These are phyloP conservation scores for Forficula auricularia DNA, from an alignment of 1,140 invertebrate genomes.

Conservation along the genomic window DNA sequence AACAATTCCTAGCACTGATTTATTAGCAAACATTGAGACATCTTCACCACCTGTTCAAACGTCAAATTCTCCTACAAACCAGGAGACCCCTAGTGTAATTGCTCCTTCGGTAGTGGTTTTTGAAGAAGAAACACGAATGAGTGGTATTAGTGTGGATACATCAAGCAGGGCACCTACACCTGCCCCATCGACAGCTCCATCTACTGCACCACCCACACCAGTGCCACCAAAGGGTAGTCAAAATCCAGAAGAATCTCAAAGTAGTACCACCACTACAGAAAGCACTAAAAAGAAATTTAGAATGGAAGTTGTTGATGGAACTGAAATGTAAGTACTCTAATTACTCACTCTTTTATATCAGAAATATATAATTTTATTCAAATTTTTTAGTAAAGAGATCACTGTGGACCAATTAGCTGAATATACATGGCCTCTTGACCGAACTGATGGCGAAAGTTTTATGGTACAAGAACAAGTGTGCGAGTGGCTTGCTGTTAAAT, in stretches of 20 bases:
- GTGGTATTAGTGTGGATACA: constrained; percentile 52
- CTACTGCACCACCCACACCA: constrained; percentile 17
- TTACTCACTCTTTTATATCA: constrained; percentile 10
- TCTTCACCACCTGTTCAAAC: neutral
- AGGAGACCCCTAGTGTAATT: neutral
- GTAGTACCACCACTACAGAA: constrained; percentile 43
- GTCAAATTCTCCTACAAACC: neutral
- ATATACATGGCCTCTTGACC: constrained; percentile 76
- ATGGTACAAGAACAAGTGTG: constrained; percentile 87
- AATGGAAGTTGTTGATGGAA: constrained; percentile 49
- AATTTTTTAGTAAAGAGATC: constrained; percentile 33
- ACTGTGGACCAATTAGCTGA: constrained; percentile 77
- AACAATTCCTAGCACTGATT: too few relatives aligned
- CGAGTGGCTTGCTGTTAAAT: constrained; percentile 80
- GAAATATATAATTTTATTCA: constrained; percentile 4
- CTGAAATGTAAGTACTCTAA: constrained; percentile 30
- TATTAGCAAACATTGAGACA: neutral
- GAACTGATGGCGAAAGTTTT: constrained; percentile 47
- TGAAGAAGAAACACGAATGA: constrained; percentile 77
- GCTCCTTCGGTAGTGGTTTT: constrained; percentile 41
- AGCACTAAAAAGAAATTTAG: constrained; percentile 48
- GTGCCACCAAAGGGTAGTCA: neutral
- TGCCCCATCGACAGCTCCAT: constrained; percentile 23
- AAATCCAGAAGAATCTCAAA: constrained; percentile 50
- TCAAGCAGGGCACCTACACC: constrained; percentile 33